Evolutionary conservation across 2,888 invertebrate genomes (phyloP), one percentile per base, ranked within the genome.

Genomic region (Drosophila prolongata): DNA sequence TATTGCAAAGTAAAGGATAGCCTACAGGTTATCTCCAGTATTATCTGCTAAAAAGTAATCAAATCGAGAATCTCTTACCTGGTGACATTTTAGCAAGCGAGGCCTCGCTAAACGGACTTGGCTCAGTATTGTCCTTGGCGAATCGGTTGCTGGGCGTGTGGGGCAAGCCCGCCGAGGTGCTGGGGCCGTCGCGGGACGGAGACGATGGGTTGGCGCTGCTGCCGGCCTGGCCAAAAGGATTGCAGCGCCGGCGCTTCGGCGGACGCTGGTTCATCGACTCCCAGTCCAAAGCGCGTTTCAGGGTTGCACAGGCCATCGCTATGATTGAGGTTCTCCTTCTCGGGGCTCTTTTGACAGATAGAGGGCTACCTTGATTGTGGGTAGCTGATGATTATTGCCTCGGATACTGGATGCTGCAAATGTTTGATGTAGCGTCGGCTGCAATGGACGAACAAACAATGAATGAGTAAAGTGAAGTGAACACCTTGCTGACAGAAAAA

Each of bases 261-360:
- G 98, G 97, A 90, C 97, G 94, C 91, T 96, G 96, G 91, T 96
- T 96, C 93, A 98, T 95, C 79, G 98, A 96, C 93, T 98, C 98
- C 95, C 98, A 98, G 93, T 98, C 98, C 91, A 98, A 94, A 92
- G 96, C 96, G 93, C 98, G 95, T 94, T 98, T 98, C 82, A 98
- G 94, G 91, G 98, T 98, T 93, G 98, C 98, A 95, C 98, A 98
- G 94, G 98, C 98, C 98, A 99, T 99, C 34, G 64, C 78, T 76
- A 76, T 79, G 69, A 60, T 81, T 66, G 57, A 16, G 47, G 27
- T 52, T 55, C 47, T 59, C 11, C 55, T 47, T 42, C 46, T 38
- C 43, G 49, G 50, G 40, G 46, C 10, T 57, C 55, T 42, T 11
- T 77, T 62, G 42, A 38, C 53, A 5, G 37, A 52, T 53, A 19